Base-by-base conservation (phyloP, 2,888 invertebrate species). In the Cataglyphis rosenhaueri region DNA sequence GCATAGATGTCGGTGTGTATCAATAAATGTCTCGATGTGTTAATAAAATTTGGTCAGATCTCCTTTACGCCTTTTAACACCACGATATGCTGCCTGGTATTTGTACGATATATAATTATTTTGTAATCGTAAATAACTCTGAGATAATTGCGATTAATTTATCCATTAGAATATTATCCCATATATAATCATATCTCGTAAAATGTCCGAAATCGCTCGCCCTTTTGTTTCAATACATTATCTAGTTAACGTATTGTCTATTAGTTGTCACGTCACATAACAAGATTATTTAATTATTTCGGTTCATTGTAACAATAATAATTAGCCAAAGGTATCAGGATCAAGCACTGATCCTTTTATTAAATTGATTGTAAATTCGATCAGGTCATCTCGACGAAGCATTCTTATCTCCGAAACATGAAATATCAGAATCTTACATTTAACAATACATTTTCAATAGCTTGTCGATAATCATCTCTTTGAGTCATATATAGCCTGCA, bases 31-130 rank as follows among this genome's bases (percentile, higher is more conserved):
- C 68, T 66, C 78, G 78, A 79, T 79, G 78, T 70, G 44, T 79
- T 68, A 41, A 61, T 68, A 70, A 79, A 79, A 79, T 68, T 79
- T 79, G 78, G 78, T 79, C 78, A 61, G 70, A 44, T 35, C 35
- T 35, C 48, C 57, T 29, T 59, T 78, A 55, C 57, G 25, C 10
- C 21, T 78, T 35, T 59, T 68, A 68, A 78, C 68, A 68, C 70
- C 78, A 70, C 78, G 78, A 79, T 79, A 79, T 79, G 78, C 78
- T 79, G 68, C 48, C 70, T 59, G 41, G 18, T 52, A 79, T 79
- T 79, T 79, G 70, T 79, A 79, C 78, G 68, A 78, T 18, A 44
- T 70, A 48, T 44, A 79, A 65, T 79, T 78, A 78, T 15, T 66
- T 44, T 68, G 78, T 70, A 61, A 61, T 79, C n/a, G 59, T 70